These are phyloP conservation scores for Lochmaea capreae DNA, from an alignment of 2,888 invertebrate genomes.

Conservation along the genomic window DNA sequence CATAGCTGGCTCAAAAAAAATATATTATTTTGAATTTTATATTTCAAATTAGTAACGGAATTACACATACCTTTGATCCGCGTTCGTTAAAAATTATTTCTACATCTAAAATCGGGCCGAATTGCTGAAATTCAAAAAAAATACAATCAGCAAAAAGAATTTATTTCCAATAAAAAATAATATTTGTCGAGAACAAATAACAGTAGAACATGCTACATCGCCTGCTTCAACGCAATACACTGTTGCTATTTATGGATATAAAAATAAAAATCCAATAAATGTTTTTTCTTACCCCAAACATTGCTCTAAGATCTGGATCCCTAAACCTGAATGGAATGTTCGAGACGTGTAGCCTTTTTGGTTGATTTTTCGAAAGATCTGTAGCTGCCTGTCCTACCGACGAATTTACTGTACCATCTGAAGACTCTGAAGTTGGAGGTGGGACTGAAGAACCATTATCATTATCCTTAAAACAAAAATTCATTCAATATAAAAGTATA, in stretches of 20 bases:
- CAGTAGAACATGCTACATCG: too few relatives aligned
- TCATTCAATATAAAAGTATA: too few relatives aligned
- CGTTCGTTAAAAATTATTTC: slow-evolving; percentile 99
- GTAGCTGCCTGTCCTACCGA: slow-evolving; percentile 64
- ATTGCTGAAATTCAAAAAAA: slow-evolving; percentile 83
- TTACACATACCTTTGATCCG: slow-evolving; percentile 95
- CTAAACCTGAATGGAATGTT: slow-evolving; percentile 99
- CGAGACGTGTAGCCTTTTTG: slow-evolving; percentile 97
- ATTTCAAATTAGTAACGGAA: slow-evolving; percentile 37
- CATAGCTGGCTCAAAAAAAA: slow-evolving; percentile 60
- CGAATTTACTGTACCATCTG: slow-evolving; percentile 45
- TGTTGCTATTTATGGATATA: too few relatives aligned
- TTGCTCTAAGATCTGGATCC: slow-evolving; percentile 97
- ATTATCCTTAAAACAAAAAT: slow-evolving; percentile 37
- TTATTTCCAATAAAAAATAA: too few relatives aligned
- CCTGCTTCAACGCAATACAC: too few relatives aligned
- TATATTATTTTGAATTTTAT: slow-evolving; percentile 43
- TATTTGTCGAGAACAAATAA: too few relatives aligned
- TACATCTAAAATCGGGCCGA: slow-evolving; percentile 98
- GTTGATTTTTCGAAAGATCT: slow-evolving; percentile 78
- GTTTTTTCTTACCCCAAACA: slow-evolving; percentile 90
- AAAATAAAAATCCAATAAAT: too few relatives aligned
- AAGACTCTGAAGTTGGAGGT: slow-evolving; percentile 54
- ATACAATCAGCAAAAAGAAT: too few relatives aligned
- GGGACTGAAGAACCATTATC: slow-evolving; percentile 53